A percentile compares a stretch with the other conserved stretches of the same genome.
These are phyloP conservation scores for Selene dorsalis DNA, from an alignment of 2,797 vertebrate genomes.

Conservation along the genomic window DNA sequence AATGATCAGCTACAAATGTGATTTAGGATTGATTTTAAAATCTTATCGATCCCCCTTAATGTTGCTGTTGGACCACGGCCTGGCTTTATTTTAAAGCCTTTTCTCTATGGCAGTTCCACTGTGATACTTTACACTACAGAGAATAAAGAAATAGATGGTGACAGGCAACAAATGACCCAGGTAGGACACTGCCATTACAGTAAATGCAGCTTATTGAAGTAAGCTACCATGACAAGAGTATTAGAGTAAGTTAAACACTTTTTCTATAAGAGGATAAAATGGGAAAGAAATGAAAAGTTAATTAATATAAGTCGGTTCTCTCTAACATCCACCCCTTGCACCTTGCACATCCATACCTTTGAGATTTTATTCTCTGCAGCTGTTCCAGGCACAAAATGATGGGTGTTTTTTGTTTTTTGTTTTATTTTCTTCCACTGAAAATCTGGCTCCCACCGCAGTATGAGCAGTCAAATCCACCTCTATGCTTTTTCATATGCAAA, in stretches of 20 bases:
- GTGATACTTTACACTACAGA: neutral
- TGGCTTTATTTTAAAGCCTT: slow-evolving; percentile 1
- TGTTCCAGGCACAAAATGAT: neutral
- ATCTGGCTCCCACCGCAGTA: neutral
- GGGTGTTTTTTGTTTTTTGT: neutral
- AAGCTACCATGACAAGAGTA: neutral
- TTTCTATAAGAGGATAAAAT: slow-evolving; percentile 21
- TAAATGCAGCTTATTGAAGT: slow-evolving; percentile 1
- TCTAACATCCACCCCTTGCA: neutral
- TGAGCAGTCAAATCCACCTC: neutral
- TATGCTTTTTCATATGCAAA: slow-evolving; percentile 1
- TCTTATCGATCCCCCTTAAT: slow-evolving; percentile 23
- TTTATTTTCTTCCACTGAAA: neutral
- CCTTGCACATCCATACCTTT: neutral
- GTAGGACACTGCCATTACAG: neutral
- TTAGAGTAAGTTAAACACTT: slow-evolving; percentile 7
- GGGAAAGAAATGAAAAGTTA: slow-evolving; percentile 5
- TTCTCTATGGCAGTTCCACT: neutral
- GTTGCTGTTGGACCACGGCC: neutral
- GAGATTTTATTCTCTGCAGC: too few relatives aligned
- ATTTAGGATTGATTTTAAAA: slow-evolving; percentile 40
- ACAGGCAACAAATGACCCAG: slow-evolving; percentile 30
- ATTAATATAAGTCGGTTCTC: neutral
- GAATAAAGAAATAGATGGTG: neutral
- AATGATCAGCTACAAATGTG: slow-evolving; percentile 12